A percentile compares a stretch with the other conserved stretches of the same genome.
Conservation (phyloP, 2,888 invertebrate genomes). For the Folsomia manolachei region DNA sequence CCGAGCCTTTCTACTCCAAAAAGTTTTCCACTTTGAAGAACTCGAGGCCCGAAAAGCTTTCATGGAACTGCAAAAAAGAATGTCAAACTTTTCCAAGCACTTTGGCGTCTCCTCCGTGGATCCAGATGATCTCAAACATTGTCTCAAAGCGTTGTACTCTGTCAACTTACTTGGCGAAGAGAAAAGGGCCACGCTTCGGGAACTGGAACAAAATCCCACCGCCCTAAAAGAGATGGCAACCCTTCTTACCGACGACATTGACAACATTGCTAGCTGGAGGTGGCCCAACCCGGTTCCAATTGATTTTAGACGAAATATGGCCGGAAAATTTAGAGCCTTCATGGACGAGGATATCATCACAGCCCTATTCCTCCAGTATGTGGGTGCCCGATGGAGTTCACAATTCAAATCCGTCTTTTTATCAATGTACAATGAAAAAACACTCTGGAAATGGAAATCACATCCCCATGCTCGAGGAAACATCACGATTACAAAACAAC, state of each 20-base stretch:
- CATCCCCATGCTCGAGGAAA: too few species aligned
- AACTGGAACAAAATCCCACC: slow-evolving; percentile 33
- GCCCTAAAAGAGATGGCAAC: slow-evolving; percentile 38
- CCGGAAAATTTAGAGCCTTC: slow-evolving; percentile 35
- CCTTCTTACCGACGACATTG: too few species aligned
- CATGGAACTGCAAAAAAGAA: slow-evolving; percentile 7
- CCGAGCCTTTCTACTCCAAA: slow-evolving; percentile 18
- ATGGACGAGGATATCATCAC: slow-evolving; percentile 44
- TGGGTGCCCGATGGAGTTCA: slow-evolving; percentile 31
- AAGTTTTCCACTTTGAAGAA: slow-evolving; percentile 27
- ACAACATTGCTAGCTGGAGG: too few species aligned
- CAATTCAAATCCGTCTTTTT: slow-evolving; percentile 20
- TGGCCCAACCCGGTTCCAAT: too few species aligned
- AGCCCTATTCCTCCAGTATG: slow-evolving; percentile 35
- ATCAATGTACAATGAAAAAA: slow-evolving; percentile 35
- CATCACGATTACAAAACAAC: too few species aligned
- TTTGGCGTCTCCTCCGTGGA: too few species aligned
- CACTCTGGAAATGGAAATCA: too few species aligned
- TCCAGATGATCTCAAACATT: slow-evolving; percentile 27
- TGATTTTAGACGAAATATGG: slow-evolving; percentile 36
- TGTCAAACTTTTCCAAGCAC: slow-evolving; percentile 15
- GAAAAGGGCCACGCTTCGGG: slow-evolving; percentile 30
- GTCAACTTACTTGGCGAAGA: slow-evolving; percentile 29
- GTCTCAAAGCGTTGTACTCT: slow-evolving; percentile 32
- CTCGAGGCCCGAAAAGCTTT: slow-evolving; percentile 10